Base-by-base conservation (phyloP, 2,888 invertebrate species). In the Schizaphis graminum region DNA sequence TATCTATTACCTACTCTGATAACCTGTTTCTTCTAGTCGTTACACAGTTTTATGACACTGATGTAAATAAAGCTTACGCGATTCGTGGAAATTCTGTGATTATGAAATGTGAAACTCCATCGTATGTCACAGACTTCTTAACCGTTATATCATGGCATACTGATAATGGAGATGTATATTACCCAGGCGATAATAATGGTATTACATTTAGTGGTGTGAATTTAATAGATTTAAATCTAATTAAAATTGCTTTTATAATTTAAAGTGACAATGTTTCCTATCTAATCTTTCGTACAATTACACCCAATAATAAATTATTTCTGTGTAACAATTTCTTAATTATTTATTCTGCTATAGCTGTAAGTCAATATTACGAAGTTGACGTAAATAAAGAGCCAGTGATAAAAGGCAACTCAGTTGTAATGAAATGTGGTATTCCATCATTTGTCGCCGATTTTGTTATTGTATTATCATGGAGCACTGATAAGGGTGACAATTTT, bases 391-490 rank as follows among this genome's bases (percentile, higher is more conserved):
- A 98, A 96, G 98, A 98, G 96, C 98, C 98, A 96, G 98, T 98
- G 94, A 98, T 98, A 95, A 97, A 98, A 95, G 98, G 98, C 95
- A 98, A 98, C 96, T 97, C 98, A 95, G 98, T 98, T 95, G 97
- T 98, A 95, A 96, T 98, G 95, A 98, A 98, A 96, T 98, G 98
- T 96, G 98, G 98, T 95, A 98, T 98, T 95, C 99, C 99, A 91
- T 98, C 98, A 95, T 99, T 98, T 96, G 98, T 98, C 95, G 98
- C 98, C 95, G 98, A 99, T 96, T 99, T 98, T 96, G 98, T 99
- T 95, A 97, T 97, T 95, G 98, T 99, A 95, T 97, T 98, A 92
- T 98, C 98, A 89, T 98, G 98, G 98, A 98, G 98, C 95, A 98
- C 98, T 95, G 98, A 98, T 96, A 97, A 97, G 95, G 97, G 97